A percentile compares a stretch with the other conserved stretches of the same genome.
Evolutionary conservation across 2,113 vertebrate species (phyloP).

Genomic region (Trematocara marginatum): DNA sequence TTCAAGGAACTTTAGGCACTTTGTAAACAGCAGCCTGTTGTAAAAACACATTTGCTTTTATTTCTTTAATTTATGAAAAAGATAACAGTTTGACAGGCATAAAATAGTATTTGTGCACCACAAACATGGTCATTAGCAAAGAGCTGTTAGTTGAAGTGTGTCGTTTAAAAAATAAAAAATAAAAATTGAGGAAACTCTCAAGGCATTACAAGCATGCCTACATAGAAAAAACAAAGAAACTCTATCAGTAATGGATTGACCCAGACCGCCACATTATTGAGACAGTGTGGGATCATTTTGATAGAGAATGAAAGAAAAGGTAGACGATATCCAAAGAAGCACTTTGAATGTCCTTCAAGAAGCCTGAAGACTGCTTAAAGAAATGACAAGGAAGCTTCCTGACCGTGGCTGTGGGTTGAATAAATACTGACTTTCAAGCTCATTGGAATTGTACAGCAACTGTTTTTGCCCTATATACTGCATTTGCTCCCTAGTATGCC

Average conservation of each 20-base stretch:
- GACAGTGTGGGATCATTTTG: neutral
- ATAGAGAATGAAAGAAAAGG: neutral
- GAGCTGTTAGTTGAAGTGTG: neutral
- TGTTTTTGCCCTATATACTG: neutral
- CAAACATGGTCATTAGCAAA: neutral
- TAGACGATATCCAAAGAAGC: neutral
- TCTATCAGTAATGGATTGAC: neutral
- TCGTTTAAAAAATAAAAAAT: neutral
- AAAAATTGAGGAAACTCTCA: rapidly evolving
- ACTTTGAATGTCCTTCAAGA: neutral
- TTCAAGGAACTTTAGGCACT: neutral
- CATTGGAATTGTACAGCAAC: neutral
- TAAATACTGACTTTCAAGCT: neutral
- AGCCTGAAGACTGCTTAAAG: neutral
- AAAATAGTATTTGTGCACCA: neutral
- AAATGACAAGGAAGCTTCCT: neutral
- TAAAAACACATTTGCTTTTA: neutral
- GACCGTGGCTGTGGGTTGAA: neutral
- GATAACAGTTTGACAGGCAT: neutral
- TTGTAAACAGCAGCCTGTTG: neutral
- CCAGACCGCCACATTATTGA: neutral
- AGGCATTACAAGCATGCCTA: neutral
- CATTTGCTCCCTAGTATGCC: neutral
- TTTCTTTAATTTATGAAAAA: neutral
- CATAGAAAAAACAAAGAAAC: neutral